Percentiles rank a stretch among this genome's conserved stretches.
Evolutionary conservation across 2,113 vertebrate species (phyloP).

Genomic region (Odobenus rosmarus): DNA sequence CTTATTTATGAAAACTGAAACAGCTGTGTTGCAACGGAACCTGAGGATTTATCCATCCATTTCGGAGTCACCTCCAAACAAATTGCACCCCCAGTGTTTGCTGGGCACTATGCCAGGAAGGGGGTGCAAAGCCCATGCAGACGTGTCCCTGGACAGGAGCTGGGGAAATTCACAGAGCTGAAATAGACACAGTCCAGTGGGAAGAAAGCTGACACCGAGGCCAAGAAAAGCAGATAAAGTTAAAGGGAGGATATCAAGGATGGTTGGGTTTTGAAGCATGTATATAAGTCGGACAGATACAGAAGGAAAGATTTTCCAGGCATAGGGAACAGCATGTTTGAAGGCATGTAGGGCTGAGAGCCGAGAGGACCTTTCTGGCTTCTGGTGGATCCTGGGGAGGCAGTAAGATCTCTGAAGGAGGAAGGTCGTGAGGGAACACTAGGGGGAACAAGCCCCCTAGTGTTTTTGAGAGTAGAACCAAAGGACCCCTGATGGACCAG

Average conservation of each 20-base stretch:
- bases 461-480: neutral
- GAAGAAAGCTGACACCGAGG: neutral
- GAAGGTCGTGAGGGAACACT: too few relatives aligned
- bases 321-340: neutral
- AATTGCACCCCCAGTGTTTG: accelerated
- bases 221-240: neutral
- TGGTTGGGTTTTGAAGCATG: neutral
- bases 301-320: neutral
- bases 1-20: neutral
- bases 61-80: neutral
- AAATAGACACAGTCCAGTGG: neutral
- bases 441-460: too few relatives aligned
- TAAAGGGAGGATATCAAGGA: neutral
- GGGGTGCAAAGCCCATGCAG: neutral
- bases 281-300: neutral
- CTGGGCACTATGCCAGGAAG: neutral
- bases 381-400: too few relatives aligned
- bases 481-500: too few relatives aligned
- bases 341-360: neutral
- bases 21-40: neutral
- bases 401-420: neutral
- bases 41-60: too few relatives aligned
- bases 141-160: neutral
- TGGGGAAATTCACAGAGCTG: neutral
- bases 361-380: neutral